Evolutionary conservation across 2,888 invertebrate species (phyloP), one percentile per base, ranked within the genome.

Genomic region (Bombylius major): DNA sequence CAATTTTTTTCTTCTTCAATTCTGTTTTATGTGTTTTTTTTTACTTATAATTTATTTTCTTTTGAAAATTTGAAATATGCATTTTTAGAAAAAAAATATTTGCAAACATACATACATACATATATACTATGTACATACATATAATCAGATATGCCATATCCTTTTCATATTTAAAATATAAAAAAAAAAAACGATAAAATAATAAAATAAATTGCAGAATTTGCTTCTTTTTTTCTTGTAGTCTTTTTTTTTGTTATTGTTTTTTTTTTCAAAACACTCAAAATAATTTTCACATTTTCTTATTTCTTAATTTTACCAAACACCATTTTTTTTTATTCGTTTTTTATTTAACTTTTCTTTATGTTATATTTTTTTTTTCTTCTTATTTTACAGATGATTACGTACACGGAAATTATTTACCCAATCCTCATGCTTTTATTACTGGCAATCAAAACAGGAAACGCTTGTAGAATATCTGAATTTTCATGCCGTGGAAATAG

Each of bases 401-500:
- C 63, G 62, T 62, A 63, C 62, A 59, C 60, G 57, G 64, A 62
- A 62, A 64, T 62, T 58, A 65, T 65, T 62, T 69, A 65, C 64
- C 71, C 76, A 58, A 75, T 76, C 62, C 75, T 71, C 63, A 63
- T 69, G 53, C 60, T 65, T 52, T 61, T 67, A 57, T 63, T 69
- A 59, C 61, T 71, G 63, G 67, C 66, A 64, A 64, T 71, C 60
- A 66, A 63, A 64, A 65, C 65, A 59, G 66, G 65, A 60, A 62
- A 77, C 58, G 81, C 83, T 66, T 91, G 91, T 74, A 82, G 86
- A 68, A 82, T 88, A 65, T 86, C 87, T 62, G 87, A 88, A 75
- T 83, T 84, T 72, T 79, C 83, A 44, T 89, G 88, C 73, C 79
- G 82, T 61, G 83, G 82, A 66, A 82, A 82, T 56, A 72, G 68